Evolutionary conservation across 2,113 vertebrate genomes (phyloP).

Genomic region (Paradisaea rubra): DNA sequence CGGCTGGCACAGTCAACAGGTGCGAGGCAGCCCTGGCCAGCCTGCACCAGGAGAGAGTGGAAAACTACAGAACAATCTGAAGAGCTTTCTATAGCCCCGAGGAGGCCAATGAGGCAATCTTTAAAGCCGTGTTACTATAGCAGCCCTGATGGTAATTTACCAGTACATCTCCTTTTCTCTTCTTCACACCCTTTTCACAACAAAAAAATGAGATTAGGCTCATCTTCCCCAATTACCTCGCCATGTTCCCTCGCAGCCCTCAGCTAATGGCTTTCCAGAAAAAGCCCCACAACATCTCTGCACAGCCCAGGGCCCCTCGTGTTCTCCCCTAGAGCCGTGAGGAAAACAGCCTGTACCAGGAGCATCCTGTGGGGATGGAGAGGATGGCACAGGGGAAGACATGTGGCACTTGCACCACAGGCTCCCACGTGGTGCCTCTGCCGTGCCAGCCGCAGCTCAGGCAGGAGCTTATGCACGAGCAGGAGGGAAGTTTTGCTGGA

Average conservation of each 20-base stretch:
- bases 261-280: background rate
- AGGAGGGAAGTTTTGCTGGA: background rate
- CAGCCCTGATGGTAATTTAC: slow-evolving; percentile 57
- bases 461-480: background rate
- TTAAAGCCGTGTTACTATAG: slow-evolving; percentile 60
- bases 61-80: slow-evolving; percentile 45
- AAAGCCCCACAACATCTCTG: background rate
- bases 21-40: background rate
- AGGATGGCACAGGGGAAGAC: background rate
- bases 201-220: slow-evolving; percentile 43
- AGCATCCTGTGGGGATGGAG: background rate
- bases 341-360: background rate
- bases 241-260: background rate
- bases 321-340: rapidly evolving
- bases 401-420: rapidly evolving
- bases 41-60: background rate
- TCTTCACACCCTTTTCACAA: slow-evolving; percentile 38
- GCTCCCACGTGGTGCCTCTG: background rate
- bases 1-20: background rate
- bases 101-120: slow-evolving; percentile 28
- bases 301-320: rapidly evolving
- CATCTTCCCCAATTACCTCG: slow-evolving; percentile 22
- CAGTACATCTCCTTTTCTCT: slow-evolving; percentile 44
- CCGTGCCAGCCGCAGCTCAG: background rate
- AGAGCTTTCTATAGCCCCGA: slow-evolving; percentile 40